Percentiles rank a stretch among this genome's conserved stretches.
phyloP scores from a whole-genome alignment of 2,113 vertebrate species.

The Charina bottae region DNA sequence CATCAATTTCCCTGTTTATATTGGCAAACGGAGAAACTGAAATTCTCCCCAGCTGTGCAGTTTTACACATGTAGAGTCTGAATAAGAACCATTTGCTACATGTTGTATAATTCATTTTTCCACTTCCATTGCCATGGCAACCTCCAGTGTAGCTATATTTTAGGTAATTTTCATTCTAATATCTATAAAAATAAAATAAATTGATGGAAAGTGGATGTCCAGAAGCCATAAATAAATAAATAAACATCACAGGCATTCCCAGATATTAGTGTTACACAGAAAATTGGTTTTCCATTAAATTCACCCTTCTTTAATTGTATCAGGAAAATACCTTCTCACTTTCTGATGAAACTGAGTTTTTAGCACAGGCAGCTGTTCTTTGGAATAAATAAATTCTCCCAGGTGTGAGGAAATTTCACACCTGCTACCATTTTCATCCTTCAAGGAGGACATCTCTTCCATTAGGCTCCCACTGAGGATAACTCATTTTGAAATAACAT shows the following conservation, averaged over 20 bases:
- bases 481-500: slow-evolving; percentile 6
- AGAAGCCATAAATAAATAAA: neutral
- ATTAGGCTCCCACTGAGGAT: neutral
- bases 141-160: slow-evolving; percentile 29
- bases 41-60: slow-evolving; percentile 14
- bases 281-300: slow-evolving; percentile 20
- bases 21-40: neutral
- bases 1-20: neutral
- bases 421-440: slow-evolving; percentile 11
- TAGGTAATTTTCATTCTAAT: slow-evolving; percentile 23
- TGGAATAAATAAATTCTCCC: slow-evolving; percentile 7
- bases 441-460: neutral
- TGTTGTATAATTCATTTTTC: slow-evolving; percentile 38
- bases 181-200: slow-evolving; percentile 13
- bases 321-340: slow-evolving; percentile 21
- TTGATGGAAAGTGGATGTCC: slow-evolving; percentile 14
- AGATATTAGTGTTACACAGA: neutral
- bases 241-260: neutral
- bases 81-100: slow-evolving; percentile 31
- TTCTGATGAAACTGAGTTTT: slow-evolving; percentile 7
- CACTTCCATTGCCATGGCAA: slow-evolving; percentile 24
- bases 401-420: slow-evolving; percentile 2
- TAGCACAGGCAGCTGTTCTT: slow-evolving; percentile 14
- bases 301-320: slow-evolving; percentile 5
- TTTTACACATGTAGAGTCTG: slow-evolving; percentile 19